Evolutionary conservation across 2,888 invertebrate species (phyloP), one percentile per base, ranked within the genome.

Genomic region (Drosophila villosipedis): DNA sequence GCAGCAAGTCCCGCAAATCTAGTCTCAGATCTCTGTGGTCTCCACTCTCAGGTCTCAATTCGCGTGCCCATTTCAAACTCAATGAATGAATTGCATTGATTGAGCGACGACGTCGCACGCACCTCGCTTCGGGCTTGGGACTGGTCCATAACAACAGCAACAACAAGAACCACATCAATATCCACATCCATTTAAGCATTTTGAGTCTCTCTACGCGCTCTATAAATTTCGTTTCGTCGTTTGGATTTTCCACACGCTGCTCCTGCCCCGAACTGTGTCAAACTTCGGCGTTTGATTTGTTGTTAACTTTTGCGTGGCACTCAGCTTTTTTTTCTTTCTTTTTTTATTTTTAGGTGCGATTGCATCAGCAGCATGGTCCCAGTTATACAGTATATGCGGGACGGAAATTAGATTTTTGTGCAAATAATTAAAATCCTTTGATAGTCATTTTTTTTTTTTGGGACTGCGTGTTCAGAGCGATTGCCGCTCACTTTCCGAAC

Each of bases 41-140:
- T 58, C 64, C 16, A 14, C 28, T 70, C 61, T 60, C 58, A 47
- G 55, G 61, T 57, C 72, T 61, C 63, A 31, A 54, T 47, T 62
- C 66, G 57, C 16, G 49, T 84, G 82, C 47, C 80, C 83, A 84
- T 80, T 88, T 78, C 67, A 58, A 64, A 72, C 74, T 83, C 83
- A 78, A 86, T 86, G 85, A 90, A 86, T 86, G 90, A 86, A 86
- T 90, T 86, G 90, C 83, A 88, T 88, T 90, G 90, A 86, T 90
- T 90, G 90, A 86, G 82, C 80, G 88, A 74, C 66, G 64, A 68
- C 66, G 61, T 62, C 75, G 74, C 90, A 89, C 89, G 85, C 85
- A 86, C 88, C 78, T 71, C 68, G 69, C 79, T 65, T 43, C 61
- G 47, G 68, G 60, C 43, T 39, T 25, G 31, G 3, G 54, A 80